These are phyloP conservation scores for Hydrotaea cyrtoneurina DNA, from an alignment of 2,888 invertebrate genomes.

Conservation along the genomic window DNA sequence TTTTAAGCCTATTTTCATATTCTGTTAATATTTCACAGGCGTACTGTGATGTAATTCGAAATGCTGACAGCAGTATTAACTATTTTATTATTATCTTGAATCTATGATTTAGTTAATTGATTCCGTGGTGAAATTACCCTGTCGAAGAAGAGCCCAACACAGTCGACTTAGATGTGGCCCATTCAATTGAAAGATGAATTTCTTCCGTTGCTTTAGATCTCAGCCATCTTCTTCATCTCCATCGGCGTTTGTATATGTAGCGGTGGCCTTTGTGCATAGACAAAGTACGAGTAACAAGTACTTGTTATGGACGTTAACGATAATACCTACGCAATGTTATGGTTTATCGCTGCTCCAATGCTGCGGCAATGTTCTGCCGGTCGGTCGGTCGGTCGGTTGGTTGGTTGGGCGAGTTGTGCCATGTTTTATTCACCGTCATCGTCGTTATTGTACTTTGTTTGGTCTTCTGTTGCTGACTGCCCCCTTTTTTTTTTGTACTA, in stretches of 20 bases:
- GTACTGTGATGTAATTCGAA: no score
- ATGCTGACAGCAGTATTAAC: no score
- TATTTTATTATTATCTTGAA: no score
- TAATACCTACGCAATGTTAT: slow-evolving; percentile 44
- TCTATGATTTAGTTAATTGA: no score
- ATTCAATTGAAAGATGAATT: not conserved
- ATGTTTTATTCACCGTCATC: slow-evolving; percentile 11
- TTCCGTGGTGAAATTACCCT: no score
- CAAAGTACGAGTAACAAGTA: slow-evolving; percentile 36
- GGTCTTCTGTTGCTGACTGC: not conserved
- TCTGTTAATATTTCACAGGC: no score
- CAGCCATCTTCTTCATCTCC: no score
- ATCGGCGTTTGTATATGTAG: not conserved
- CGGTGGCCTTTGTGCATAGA: not conserved
- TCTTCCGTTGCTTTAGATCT: not conserved
- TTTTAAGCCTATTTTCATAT: no score
- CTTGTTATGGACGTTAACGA: slow-evolving; percentile 24
- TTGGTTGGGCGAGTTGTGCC: not conserved
- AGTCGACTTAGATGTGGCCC: not conserved
- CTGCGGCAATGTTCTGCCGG: not conserved
- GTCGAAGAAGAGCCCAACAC: not conserved
- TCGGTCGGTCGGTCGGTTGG: not conserved
- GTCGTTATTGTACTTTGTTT: not conserved
- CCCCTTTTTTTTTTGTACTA: not conserved
- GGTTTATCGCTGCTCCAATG: slow-evolving; percentile 30